phyloP scores from a whole-genome alignment of 2,797 vertebrate genomes.

The Pseudochaenichthys georgianus region DNA sequence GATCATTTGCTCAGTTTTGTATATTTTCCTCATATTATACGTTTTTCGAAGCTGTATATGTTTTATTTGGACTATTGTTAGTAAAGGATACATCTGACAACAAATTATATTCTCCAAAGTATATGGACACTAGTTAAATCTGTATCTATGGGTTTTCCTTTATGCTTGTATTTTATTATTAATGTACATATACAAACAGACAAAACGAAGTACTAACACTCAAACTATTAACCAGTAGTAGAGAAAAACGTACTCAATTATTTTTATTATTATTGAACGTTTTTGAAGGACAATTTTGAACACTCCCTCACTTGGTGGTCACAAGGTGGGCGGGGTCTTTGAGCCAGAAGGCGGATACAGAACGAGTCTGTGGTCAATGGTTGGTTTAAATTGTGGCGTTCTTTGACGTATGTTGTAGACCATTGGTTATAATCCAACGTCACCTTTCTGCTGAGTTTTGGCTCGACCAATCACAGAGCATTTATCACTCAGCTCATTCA shows the following conservation, averaged over 20 bases:
- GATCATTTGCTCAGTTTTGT: not conserved
- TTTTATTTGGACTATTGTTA: not conserved
- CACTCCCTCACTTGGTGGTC: not conserved
- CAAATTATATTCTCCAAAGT: not conserved
- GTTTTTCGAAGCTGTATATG: not conserved
- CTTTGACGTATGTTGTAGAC: conserved; percentile 68
- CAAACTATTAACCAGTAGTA: not conserved
- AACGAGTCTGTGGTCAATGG: not conserved
- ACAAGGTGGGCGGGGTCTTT: conserved; percentile 21
- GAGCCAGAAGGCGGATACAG: accelerated
- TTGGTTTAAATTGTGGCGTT: conserved; percentile 78
- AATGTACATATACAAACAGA: not conserved
- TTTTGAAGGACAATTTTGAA: not conserved
- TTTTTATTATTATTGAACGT: not conserved
- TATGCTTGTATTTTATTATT: not conserved
- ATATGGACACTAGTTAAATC: not conserved
- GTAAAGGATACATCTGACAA: not conserved
- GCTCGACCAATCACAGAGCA: conserved; percentile 71
- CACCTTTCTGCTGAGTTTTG: not conserved
- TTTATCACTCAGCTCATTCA: conserved; percentile 72
- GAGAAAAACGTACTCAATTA: no score
- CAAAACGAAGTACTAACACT: not conserved
- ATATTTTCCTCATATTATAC: not conserved
- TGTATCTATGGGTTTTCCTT: not conserved
- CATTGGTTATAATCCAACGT: conserved; percentile 68